These are phyloP conservation scores for Etheostoma spectabile DNA, from an alignment of 2,113 vertebrate species.

Conservation along the genomic window DNA sequence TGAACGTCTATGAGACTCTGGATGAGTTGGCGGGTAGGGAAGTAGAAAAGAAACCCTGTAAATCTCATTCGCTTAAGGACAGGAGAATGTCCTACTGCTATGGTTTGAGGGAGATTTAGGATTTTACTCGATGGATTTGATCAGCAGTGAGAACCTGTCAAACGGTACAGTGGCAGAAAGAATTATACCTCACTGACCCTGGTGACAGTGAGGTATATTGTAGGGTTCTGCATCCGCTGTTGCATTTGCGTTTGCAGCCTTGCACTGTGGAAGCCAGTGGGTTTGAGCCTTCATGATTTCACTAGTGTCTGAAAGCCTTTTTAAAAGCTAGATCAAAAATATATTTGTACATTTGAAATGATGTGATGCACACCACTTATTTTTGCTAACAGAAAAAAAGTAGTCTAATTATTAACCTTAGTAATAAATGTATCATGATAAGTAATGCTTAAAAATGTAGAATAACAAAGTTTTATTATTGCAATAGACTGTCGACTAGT, in stretches of 20 bases:
- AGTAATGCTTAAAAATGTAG: slow-evolving; percentile 69
- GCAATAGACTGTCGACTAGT: slow-evolving; percentile 81
- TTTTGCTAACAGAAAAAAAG: slow-evolving; percentile 84
- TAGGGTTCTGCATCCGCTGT: slow-evolving; percentile 47
- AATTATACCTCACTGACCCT: not conserved
- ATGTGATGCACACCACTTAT: slow-evolving; percentile 88
- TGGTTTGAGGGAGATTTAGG: slow-evolving; percentile 6
- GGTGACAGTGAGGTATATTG: slow-evolving; percentile 13
- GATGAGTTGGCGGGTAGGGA: slow-evolving; percentile 29
- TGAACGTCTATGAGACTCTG: slow-evolving; percentile 57
- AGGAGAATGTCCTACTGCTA: slow-evolving; percentile 37
- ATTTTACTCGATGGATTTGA: not conserved
- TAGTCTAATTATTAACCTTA: slow-evolving; percentile 79
- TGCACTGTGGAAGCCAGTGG: slow-evolving; percentile 51
- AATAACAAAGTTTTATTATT: slow-evolving; percentile 77
- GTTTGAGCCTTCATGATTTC: slow-evolving; percentile 72
- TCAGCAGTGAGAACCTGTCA: slow-evolving; percentile 27
- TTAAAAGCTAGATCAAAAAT: slow-evolving; percentile 88
- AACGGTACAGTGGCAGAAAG: slow-evolving; percentile 48
- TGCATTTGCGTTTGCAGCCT: slow-evolving; percentile 61
- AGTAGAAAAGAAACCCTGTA: not conserved
- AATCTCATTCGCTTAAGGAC: slow-evolving; percentile 47
- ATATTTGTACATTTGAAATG: slow-evolving; percentile 91
- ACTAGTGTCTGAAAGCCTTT: slow-evolving; percentile 85
- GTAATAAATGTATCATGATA: slow-evolving; percentile 75